Base-by-base conservation (phyloP, 2,113 vertebrate genomes). In the Leptobrachium leishanense region DNA sequence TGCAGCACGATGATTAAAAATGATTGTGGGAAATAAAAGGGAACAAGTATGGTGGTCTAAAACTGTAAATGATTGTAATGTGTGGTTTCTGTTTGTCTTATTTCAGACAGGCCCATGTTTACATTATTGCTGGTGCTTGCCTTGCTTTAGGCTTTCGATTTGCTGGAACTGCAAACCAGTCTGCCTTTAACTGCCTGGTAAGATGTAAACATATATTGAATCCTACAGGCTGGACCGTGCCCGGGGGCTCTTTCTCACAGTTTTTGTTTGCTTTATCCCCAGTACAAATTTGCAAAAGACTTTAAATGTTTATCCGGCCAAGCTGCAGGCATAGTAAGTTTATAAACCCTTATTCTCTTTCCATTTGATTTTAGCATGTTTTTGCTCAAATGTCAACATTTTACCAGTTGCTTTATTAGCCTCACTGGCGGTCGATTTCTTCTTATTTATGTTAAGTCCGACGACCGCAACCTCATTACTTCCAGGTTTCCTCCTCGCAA, bases 41-140 rank as follows among this genome's bases (percentile, higher is more conserved):
- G 20, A 31, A 31, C 20, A 31, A 31, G 20, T 31, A 31, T 31
- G 20, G 20, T 31, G 20, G 20, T 31, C 20, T 31, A 31, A 31
- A 31, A 31, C 20, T 31, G 20, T 31, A 31, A 31, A 31, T 31
- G 20, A 31, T 31, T 31, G 20, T 31, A 31, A 59, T 13, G 10
- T 59, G 1, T 59, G 13, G 6, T 15, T 63, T 65, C 2, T 39
- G 31, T 75, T 53, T 43, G 15, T 72, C 15, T 0, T 15, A 86
- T 85, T 87, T 63, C 82, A 99, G 98, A 80, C 98, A 99, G 92
- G 98, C 97, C 55, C 96, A 98, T 3, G 95, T 98, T 85, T 98
- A 99, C 91, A 99, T 99, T 54, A 96, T 97, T 0, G 96, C 98
- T 2, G 98, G 98, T 66, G 97, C 96, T 0, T 99, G 98, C 70